Evolutionary conservation across 2,888 invertebrate genomes (phyloP).

Genomic region (Desoria tigrina): DNA sequence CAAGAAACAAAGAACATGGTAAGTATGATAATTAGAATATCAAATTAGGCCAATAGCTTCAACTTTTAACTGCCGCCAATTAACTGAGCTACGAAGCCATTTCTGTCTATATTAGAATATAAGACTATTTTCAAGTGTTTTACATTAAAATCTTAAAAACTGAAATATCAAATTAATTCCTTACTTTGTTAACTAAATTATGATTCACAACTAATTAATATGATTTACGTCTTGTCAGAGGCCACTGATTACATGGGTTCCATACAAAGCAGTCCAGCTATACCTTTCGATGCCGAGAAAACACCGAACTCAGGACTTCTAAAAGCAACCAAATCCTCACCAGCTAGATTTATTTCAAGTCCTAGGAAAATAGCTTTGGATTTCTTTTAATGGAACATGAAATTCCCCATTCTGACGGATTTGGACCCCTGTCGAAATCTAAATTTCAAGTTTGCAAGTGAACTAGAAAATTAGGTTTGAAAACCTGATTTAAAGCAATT

Average conservation of each 20-base stretch:
- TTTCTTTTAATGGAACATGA: slow-evolving; percentile 8
- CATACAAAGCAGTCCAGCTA: slow-evolving; percentile 69
- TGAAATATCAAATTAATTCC: too few relatives aligned
- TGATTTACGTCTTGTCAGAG: slow-evolving; percentile 58
- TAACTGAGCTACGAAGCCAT: too few relatives aligned
- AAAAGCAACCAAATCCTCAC: background rate
- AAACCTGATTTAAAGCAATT: too few relatives aligned
- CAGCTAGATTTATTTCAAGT: background rate
- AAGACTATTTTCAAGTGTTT: too few relatives aligned
- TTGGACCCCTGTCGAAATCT: too few relatives aligned
- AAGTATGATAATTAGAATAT: too few relatives aligned
- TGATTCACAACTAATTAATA: too few relatives aligned
- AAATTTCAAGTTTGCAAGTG: too few relatives aligned
- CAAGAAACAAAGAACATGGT: slow-evolving; percentile 68
- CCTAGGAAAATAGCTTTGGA: slow-evolving; percentile 9
- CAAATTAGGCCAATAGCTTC: background rate
- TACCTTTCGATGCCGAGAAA: slow-evolving; percentile 72
- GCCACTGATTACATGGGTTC: slow-evolving; percentile 72
- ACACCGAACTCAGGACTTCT: slow-evolving; percentile 69
- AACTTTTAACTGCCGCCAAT: background rate
- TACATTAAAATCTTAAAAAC: too few relatives aligned
- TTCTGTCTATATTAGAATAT: too few relatives aligned
- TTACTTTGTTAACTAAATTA: too few relatives aligned
- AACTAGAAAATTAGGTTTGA: too few relatives aligned
- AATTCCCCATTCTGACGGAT: background rate